Evolutionary conservation across 2,888 invertebrate genomes (phyloP).

Genomic region (Limnephilus rhombicus): DNA sequence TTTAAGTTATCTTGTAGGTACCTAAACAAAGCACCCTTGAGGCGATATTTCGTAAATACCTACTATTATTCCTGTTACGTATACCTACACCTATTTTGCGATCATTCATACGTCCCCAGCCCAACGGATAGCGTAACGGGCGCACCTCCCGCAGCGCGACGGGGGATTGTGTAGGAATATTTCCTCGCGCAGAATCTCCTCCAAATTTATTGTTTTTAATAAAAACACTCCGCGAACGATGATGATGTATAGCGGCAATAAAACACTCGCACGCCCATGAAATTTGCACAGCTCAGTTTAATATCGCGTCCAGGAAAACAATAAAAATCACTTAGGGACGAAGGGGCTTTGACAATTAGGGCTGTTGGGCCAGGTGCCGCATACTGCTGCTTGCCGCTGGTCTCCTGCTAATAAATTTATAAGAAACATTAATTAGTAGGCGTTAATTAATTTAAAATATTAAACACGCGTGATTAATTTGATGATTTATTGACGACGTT

Average conservation of each 20-base stretch:
- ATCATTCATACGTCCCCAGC: neutral
- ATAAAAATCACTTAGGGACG: conserved; percentile 62
- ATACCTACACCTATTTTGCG: neutral
- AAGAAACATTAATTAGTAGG: conserved; percentile 30
- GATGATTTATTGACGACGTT: neutral
- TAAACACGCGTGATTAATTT: conserved; percentile 2
- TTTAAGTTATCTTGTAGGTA: neutral
- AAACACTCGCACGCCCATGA: conserved; percentile 57
- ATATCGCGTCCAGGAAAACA: conserved; percentile 57
- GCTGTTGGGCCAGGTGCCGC: conserved; percentile 21
- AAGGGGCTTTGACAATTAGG: conserved; percentile 35
- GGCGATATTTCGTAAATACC: neutral
- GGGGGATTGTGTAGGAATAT: conserved; percentile 61
- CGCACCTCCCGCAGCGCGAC: neutral
- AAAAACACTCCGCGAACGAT: conserved; percentile 64
- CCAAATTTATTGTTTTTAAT: conserved; percentile 66
- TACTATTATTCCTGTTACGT: neutral
- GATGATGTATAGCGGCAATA: conserved; percentile 63
- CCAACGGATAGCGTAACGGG: neutral
- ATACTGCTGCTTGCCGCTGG: neutral
- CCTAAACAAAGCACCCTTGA: neutral
- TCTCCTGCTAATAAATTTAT: neutral
- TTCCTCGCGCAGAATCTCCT: conserved; percentile 57
- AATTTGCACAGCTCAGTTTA: conserved; percentile 49
- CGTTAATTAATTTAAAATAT: conserved; percentile 18